Evolutionary conservation across 2,113 vertebrate species (phyloP).

Genomic region (Brachypodius melanocephalos): DNA sequence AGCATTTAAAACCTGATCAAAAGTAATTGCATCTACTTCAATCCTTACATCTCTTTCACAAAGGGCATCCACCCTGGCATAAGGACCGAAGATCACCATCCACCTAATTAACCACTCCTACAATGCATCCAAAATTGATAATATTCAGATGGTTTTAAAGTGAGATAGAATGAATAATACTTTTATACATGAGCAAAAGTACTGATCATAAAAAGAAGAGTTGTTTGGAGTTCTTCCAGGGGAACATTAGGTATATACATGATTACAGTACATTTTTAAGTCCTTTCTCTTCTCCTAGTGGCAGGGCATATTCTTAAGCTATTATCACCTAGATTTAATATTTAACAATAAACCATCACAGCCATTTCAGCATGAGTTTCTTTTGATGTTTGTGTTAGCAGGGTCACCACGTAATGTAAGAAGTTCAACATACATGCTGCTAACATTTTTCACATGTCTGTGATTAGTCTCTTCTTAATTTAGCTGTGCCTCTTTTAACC

Average conservation of each 20-base stretch:
- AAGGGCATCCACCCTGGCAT: neutral
- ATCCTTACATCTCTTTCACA: neutral
- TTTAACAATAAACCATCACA: neutral
- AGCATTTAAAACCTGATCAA: neutral
- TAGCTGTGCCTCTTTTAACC: slow-evolving; percentile 25
- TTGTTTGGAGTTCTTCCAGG: neutral
- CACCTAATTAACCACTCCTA: neutral
- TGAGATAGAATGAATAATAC: neutral
- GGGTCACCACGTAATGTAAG: slow-evolving; percentile 2
- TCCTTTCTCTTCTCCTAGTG: neutral
- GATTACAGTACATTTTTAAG: neutral
- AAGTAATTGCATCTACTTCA: neutral
- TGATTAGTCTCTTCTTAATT: slow-evolving; percentile 28
- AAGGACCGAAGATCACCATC: neutral
- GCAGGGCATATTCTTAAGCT: neutral
- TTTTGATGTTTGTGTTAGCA: neutral
- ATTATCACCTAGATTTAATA: neutral
- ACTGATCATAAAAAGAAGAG: neutral
- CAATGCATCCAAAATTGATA: neutral
- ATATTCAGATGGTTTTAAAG: neutral
- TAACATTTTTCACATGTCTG: slow-evolving; percentile 26
- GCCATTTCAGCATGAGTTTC: neutral
- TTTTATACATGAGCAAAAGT: neutral
- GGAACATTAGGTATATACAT: fast-evolving
- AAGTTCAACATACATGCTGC: slow-evolving; percentile 6